A percentile compares a stretch with the other conserved stretches of the same genome.
Evolutionary conservation across 1,140 invertebrate species (phyloP).

Genomic region (Pteromalus puparum): DNA sequence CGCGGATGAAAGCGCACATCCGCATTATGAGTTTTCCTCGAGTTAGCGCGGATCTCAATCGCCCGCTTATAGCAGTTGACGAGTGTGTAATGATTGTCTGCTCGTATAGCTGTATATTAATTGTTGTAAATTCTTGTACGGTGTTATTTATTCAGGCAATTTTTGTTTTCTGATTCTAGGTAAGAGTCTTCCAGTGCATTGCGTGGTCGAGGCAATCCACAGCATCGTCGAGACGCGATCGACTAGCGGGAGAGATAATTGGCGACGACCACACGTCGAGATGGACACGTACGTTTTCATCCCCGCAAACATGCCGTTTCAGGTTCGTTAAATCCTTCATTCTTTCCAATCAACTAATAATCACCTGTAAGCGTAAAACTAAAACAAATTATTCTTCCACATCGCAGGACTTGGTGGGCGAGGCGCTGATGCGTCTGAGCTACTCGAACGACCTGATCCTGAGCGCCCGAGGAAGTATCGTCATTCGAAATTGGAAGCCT

Average conservation of each 20-base stretch:
- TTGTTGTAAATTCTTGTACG: too few species aligned
- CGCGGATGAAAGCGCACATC: constrained; percentile 17
- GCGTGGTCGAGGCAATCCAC: constrained; percentile 89
- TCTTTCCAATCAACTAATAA: background rate
- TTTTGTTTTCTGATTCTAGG: constrained; percentile 77
- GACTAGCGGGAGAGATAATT: constrained; percentile 72
- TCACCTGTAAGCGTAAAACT: too few species aligned
- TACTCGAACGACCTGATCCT: constrained; percentile 77
- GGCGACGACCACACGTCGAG: constrained; percentile 84
- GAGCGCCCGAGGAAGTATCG: constrained; percentile 83
- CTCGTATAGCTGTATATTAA: too few species aligned
- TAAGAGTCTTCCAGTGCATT: constrained; percentile 94
- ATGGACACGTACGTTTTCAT: constrained; percentile 95
- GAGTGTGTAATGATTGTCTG: background rate
- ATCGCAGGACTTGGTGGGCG: constrained; percentile 78
- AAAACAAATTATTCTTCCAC: too few species aligned
- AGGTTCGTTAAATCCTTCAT: constrained; percentile 69
- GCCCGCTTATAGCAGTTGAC: background rate
- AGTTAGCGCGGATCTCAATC: constrained; percentile 39
- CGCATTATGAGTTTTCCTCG: constrained; percentile 44
- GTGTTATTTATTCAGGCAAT: background rate
- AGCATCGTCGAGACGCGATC: constrained; percentile 79
- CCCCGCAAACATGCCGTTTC: constrained; percentile 90
- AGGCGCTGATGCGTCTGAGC: constrained; percentile 80
- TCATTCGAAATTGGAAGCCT: constrained; percentile 96